These are phyloP conservation scores for Lordiphosa mommai DNA, from an alignment of 1,140 invertebrate genomes.

Conservation along the genomic window DNA sequence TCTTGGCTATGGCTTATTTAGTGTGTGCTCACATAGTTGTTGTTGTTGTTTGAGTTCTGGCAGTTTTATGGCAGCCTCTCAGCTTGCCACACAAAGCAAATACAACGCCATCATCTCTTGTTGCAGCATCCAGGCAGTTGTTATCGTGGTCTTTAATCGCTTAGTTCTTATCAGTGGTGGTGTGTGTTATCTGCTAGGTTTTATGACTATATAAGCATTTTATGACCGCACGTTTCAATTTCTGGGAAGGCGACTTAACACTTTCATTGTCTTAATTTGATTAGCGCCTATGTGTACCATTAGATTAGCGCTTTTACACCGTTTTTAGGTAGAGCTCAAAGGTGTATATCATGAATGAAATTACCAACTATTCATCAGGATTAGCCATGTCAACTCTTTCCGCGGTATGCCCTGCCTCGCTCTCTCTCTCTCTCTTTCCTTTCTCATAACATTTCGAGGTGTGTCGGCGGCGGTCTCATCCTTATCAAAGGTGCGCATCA, in stretches of 20 bases:
- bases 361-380: conserved; percentile 50
- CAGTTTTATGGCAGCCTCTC: conserved; percentile 20
- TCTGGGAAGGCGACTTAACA: conserved; percentile 55
- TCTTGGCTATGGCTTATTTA: conserved; percentile 25
- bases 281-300: conserved; percentile 32
- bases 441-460: conserved; percentile 50
- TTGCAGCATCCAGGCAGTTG: conserved; percentile 32
- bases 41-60: conserved; percentile 5
- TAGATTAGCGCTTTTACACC: conserved; percentile 13
- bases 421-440: neutral
- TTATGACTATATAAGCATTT: conserved; percentile 36
- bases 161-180: conserved; percentile 37
- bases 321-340: neutral
- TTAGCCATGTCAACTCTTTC: conserved; percentile 52
- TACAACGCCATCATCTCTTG: conserved; percentile 22
- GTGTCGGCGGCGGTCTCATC: conserved; percentile 44
- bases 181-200: conserved; percentile 41
- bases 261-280: conserved; percentile 66
- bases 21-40: neutral
- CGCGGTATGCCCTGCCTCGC: neutral
- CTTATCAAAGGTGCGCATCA: conserved; percentile 73
- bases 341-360: conserved; percentile 18
- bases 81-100: conserved; percentile 9
- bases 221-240: conserved; percentile 26
- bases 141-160: conserved; percentile 55